Evolutionary conservation across 2,797 vertebrate genomes (phyloP), one percentile per base, ranked within the genome.

Genomic region (Eulemur rubriventer): DNA sequence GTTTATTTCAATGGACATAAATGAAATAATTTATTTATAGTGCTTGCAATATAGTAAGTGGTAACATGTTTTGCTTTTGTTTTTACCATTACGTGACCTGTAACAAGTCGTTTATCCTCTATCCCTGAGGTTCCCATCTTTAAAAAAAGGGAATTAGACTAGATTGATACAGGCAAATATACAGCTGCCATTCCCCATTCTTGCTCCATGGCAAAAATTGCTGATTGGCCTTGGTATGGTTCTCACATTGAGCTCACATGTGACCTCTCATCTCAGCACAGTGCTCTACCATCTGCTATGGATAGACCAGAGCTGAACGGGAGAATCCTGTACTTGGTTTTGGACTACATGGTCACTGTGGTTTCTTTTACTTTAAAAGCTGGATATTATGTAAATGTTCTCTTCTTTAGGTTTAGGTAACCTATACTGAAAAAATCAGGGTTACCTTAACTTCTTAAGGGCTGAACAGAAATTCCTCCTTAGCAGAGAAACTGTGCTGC

Each of bases 291-390:
- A 16, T 18, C 26, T 22, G 7, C 24, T 30, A 1, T n/a, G 5
- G 63, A n/a, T 10, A 92, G 72, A 75, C 4, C 9, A 43, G 28
- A 52, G 6, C 8, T 35, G 41, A 87, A 59, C 8, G 82, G 67
- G 30, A 90, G 30, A 43, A 84, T 33, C 28, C 17, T 70, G 7
- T 16, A n/a, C 22, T 73, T 69, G 10, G 4, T 63, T 91, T 84
- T 28, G 20, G 48, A 61, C 41, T 35, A 33, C 3, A 3, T 22
- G 38, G 33, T 38, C 46, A 11, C 33, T 69, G 9, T 78, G 73
- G 30, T 91, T 93, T 95, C 70, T 89, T 93, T 85, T 80, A 38
- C 35, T 85, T 72, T 81, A 59, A 92, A 92, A 63, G 30, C 48
- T 94, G 80, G 38, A 16, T 81, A 55, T 90, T 57, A 67, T 22